A percentile compares a stretch with the other conserved stretches of the same genome.
phyloP scores from a whole-genome alignment of 2,797 vertebrate genomes.

The Spinus pinus region DNA sequence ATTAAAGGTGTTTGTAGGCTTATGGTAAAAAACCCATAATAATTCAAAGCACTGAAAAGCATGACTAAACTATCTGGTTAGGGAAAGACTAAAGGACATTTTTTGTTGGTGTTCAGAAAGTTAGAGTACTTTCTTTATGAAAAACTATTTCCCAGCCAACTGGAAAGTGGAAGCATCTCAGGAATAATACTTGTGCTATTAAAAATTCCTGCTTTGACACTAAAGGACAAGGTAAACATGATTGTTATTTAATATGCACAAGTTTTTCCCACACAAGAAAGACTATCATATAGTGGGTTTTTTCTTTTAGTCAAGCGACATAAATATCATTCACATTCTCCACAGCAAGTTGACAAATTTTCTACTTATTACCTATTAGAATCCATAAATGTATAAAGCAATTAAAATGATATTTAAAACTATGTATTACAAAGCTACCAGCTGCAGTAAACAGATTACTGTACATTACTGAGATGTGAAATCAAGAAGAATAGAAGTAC shows the following conservation, averaged over 20 bases:
- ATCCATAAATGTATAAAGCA: neutral
- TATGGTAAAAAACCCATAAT: neutral
- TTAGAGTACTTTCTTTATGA: neutral
- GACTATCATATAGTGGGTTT: neutral
- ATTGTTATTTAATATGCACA: neutral
- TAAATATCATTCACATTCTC: neutral
- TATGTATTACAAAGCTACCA: neutral
- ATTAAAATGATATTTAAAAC: neutral
- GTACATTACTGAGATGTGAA: neutral
- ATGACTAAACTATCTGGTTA: neutral
- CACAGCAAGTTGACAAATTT: neutral
- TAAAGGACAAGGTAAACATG: neutral
- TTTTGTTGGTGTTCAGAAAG: neutral
- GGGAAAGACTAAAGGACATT: neutral
- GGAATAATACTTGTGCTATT: neutral
- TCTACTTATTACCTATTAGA: neutral
- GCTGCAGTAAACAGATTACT: neutral
- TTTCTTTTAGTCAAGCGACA: neutral
- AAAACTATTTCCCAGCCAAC: neutral
- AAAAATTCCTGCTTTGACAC: neutral
- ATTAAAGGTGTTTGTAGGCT: neutral
- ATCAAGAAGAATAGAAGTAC: neutral
- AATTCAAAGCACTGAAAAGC: neutral
- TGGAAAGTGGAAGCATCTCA: neutral
- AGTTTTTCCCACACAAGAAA: neutral